Evolutionary conservation across 2,888 invertebrate species (phyloP).

Genomic region (Lingula anatina): DNA sequence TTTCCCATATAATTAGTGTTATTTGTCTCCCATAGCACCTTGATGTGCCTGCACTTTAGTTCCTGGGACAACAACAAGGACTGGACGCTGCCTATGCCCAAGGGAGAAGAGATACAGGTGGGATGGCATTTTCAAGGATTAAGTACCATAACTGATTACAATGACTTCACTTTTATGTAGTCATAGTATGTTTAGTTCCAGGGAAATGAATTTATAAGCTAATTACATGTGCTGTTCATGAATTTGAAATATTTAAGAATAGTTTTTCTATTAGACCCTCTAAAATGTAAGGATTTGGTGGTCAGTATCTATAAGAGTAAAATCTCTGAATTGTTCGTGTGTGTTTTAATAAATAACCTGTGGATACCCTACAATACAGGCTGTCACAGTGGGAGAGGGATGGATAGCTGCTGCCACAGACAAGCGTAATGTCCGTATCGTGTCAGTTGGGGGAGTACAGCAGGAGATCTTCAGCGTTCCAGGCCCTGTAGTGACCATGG

Average conservation of each 20-base stretch:
- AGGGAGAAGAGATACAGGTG: constrained; percentile 71
- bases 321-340: not conserved
- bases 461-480: constrained; percentile 69
- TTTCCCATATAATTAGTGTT: too few species aligned
- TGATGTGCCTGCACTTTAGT: constrained; percentile 70
- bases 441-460: constrained; percentile 82
- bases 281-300: too few species aligned
- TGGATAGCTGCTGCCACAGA: constrained; percentile 77
- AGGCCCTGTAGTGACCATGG: constrained; percentile 68
- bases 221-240: too few species aligned
- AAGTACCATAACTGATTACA: too few species aligned
- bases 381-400: constrained; percentile 58
- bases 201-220: too few species aligned
- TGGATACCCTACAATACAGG: constrained; percentile 56
- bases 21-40: constrained; percentile 58
- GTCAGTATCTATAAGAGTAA: too few species aligned
- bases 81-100: constrained; percentile 75
- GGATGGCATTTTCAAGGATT: too few species aligned
- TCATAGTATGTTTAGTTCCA: too few species aligned
- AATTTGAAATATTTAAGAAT: too few species aligned
- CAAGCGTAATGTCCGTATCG: constrained; percentile 72
- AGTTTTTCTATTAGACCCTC: too few species aligned
- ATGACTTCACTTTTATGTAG: too few species aligned
- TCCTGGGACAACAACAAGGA: constrained; percentile 69
- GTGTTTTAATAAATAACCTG: not conserved